Evolutionary conservation across 1,140 invertebrate species (phyloP).

Genomic region (Euura saliciscinereae): DNA sequence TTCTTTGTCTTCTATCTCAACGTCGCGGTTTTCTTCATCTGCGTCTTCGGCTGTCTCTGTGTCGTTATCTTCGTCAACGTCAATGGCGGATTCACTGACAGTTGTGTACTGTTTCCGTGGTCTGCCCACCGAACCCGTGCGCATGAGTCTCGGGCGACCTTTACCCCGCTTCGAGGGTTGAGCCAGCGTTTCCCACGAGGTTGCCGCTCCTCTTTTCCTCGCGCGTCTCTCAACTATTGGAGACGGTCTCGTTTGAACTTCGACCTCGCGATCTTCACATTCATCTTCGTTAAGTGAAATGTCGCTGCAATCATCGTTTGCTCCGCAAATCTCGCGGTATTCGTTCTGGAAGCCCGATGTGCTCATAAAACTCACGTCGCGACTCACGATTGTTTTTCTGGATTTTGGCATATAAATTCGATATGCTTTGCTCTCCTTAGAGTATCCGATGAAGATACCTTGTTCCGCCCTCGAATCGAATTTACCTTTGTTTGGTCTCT

Average conservation of each 20-base stretch:
- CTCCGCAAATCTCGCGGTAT: neutral
- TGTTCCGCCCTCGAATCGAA: conserved; percentile 28
- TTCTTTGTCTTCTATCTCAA: no score
- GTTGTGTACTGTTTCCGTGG: conserved; percentile 5
- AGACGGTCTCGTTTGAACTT: neutral
- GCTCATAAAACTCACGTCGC: conserved; percentile 15
- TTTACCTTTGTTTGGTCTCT: conserved; percentile 24
- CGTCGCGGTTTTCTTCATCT: neutral
- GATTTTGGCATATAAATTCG: neutral
- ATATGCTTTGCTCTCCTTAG: conserved; percentile 16
- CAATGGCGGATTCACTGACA: neutral
- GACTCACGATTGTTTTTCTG: conserved; percentile 12
- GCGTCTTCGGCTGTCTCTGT: neutral
- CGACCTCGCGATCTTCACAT: neutral
- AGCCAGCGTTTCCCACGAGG: neutral
- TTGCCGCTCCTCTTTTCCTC: neutral
- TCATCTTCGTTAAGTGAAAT: neutral
- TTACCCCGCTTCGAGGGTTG: neutral
- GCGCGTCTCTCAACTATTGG: neutral
- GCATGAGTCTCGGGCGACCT: conserved; percentile 9
- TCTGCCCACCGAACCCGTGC: conserved; percentile 8
- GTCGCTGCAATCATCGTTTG: neutral
- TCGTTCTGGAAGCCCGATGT: conserved; percentile 3
- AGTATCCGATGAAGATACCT: conserved; percentile 21
- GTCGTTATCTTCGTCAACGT: conserved; percentile 2